These are phyloP conservation scores for Bembecia ichneumoniformis DNA, from an alignment of 2,888 invertebrate genomes.

Conservation along the genomic window DNA sequence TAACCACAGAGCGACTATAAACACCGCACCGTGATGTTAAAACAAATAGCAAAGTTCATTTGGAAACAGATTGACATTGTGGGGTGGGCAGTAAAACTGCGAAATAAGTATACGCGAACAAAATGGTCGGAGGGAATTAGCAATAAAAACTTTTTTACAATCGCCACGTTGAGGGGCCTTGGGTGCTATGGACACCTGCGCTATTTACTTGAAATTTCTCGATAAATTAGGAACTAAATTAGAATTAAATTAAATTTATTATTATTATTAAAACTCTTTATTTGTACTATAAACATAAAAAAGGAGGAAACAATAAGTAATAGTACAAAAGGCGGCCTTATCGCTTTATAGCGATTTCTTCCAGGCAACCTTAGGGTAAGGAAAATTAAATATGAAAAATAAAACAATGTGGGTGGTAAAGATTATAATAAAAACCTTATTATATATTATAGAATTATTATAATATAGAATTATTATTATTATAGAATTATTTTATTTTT, in stretches of 20 bases:
- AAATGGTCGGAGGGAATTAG: conserved; percentile 43
- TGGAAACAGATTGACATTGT: conserved; percentile 45
- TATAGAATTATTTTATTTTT: too few relatives aligned
- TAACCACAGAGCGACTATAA: conserved; percentile 15
- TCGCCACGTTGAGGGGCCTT: conserved; percentile 26
- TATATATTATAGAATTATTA: background rate
- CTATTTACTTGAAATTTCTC: too few relatives aligned
- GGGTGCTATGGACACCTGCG: background rate
- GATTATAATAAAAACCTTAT: background rate
- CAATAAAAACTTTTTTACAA: conserved; percentile 68
- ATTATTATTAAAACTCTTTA: too few relatives aligned
- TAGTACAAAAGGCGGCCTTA: too few relatives aligned
- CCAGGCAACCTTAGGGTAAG: too few relatives aligned
- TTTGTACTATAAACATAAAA: too few relatives aligned
- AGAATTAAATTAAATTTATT: background rate
- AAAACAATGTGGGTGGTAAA: too few relatives aligned
- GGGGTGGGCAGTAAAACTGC: conserved; percentile 28
- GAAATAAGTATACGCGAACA: conserved; percentile 20
- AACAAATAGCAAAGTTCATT: conserved; percentile 47
- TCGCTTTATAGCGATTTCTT: too few relatives aligned
- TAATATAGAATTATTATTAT: background rate
- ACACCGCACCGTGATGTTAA: conserved; percentile 37
- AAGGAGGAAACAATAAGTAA: too few relatives aligned
- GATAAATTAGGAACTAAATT: too few relatives aligned
- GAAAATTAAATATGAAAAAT: too few relatives aligned